Conservation (phyloP, 2,113 vertebrate genomes). For the Ancistrus triradiatus region DNA sequence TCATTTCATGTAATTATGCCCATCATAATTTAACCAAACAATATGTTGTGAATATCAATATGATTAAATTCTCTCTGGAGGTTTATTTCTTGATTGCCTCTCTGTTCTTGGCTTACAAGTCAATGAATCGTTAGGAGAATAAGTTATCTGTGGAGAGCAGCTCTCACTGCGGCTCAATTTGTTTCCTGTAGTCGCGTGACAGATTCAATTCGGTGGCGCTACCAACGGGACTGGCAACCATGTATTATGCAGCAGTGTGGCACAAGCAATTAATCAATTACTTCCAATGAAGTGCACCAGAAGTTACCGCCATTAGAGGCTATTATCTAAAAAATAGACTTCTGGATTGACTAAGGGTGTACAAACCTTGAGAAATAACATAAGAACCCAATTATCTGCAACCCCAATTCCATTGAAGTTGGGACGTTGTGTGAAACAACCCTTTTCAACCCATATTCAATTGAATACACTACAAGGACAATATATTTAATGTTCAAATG, state of each 20-base stretch:
- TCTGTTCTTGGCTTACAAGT: conserved; percentile 15
- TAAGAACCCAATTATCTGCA: no score
- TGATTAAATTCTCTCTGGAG: not conserved
- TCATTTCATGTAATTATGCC: conserved; percentile 21
- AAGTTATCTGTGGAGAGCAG: no score
- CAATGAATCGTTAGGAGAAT: conserved; percentile 3
- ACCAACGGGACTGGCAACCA: not conserved
- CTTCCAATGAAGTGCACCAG: not conserved
- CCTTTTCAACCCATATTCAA: no score
- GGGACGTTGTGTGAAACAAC: no score
- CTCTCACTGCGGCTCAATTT: not conserved
- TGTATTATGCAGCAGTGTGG: not conserved
- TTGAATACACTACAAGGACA: no score
- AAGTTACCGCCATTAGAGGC: not conserved
- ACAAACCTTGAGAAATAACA: no score
- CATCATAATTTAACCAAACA: conserved; percentile 4
- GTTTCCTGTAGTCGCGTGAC: not conserved
- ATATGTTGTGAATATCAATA: conserved; percentile 17
- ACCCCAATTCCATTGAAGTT: no score
- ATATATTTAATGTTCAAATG: no score
- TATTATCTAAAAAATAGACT: not conserved
- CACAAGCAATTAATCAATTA: not conserved
- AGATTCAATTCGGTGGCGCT: not conserved
- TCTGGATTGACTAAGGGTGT: not conserved
- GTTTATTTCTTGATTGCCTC: conserved; percentile 15